Percentiles rank a stretch among this genome's conserved stretches.
phyloP scores from a whole-genome alignment of 2,888 invertebrate genomes.

The Scotopteryx bipunctaria region DNA sequence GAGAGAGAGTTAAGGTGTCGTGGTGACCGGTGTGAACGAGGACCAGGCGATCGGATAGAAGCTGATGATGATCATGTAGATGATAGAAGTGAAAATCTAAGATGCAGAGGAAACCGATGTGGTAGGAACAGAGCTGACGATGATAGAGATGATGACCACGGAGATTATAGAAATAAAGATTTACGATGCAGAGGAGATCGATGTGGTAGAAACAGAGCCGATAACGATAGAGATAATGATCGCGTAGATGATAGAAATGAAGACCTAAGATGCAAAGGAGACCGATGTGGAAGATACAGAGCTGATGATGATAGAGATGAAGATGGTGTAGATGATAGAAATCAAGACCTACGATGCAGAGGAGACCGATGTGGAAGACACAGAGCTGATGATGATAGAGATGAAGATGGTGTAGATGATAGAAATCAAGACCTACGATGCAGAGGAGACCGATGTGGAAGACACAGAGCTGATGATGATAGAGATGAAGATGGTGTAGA shows the following conservation, averaged over 20 bases:
- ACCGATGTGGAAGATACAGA: too few species aligned
- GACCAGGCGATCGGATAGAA: neutral
- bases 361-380: constrained; percentile 10
- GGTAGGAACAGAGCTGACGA: neutral
- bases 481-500: neutral
- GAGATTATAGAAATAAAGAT: neutral
- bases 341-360: constrained; percentile 19
- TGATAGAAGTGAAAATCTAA: neutral
- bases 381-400: neutral
- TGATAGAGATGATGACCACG: constrained; percentile 4
- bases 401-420: neutral
- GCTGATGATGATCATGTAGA: too few species aligned
- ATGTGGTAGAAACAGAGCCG: neutral
- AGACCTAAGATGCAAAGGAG: constrained; percentile 1
- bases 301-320: neutral
- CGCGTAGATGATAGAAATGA: constrained; percentile 12
- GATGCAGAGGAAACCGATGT: constrained; percentile 8
- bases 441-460: neutral
- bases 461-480: neutral
- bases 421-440: neutral
- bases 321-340: neutral
- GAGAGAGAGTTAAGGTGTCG: neutral
- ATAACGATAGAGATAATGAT: neutral
- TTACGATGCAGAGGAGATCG: constrained; percentile 13
- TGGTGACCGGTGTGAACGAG: constrained; percentile 7